phyloP scores from a whole-genome alignment of 2,888 invertebrate genomes.

The Caenorhabditis panamensis region DNA sequence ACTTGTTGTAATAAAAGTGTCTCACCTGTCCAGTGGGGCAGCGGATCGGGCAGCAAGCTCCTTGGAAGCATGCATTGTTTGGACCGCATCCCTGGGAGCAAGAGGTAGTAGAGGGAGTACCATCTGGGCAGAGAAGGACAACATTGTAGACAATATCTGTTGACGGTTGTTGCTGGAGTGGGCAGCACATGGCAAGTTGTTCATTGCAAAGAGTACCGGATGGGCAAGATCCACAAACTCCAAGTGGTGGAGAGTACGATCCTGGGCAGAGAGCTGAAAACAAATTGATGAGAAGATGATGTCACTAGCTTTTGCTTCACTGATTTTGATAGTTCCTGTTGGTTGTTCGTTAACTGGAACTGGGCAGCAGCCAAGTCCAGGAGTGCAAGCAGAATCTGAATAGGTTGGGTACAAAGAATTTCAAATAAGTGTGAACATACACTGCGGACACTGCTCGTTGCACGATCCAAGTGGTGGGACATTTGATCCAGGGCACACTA shows the following conservation, averaged over 20 bases:
- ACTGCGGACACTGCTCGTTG: conserved; percentile 69
- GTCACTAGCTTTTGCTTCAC: conserved; percentile 31
- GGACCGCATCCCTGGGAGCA: conserved; percentile 67
- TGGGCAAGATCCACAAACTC: conserved; percentile 66
- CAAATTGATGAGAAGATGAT: neutral
- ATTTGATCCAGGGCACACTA: conserved; percentile 72
- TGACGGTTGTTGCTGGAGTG: conserved; percentile 62
- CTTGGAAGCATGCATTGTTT: conserved; percentile 75
- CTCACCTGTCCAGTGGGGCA: conserved; percentile 74
- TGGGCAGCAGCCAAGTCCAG: conserved; percentile 72
- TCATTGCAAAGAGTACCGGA: conserved; percentile 65
- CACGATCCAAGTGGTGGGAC: conserved; percentile 73
- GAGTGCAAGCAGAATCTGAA: conserved; percentile 74
- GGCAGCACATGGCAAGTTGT: conserved; percentile 68
- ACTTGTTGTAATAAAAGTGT: no score
- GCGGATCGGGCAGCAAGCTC: conserved; percentile 77
- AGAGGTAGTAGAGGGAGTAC: conserved; percentile 68
- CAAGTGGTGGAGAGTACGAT: conserved; percentile 68
- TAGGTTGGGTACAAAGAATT: neutral
- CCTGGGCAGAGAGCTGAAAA: conserved; percentile 71
- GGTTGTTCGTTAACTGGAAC: conserved; percentile 67
- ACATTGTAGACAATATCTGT: conserved; percentile 69
- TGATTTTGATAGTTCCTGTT: conserved; percentile 62
- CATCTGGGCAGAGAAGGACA: conserved; percentile 72
- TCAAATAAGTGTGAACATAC: conserved; percentile 29